phyloP scores from a whole-genome alignment of 2,797 vertebrate genomes.

The Megaceryle alcyon region DNA sequence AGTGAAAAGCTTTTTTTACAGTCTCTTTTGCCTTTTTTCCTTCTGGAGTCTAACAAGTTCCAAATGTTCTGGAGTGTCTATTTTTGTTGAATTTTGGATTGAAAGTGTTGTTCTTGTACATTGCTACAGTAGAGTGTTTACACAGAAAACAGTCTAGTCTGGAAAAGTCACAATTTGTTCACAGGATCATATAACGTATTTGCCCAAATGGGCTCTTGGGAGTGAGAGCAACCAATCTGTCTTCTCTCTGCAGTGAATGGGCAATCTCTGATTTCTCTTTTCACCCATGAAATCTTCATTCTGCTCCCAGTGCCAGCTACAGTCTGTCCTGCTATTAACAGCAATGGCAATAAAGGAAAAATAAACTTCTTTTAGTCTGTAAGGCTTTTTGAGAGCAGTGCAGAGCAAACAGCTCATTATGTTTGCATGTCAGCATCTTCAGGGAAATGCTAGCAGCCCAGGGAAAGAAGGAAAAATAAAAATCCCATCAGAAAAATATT shows the following conservation, averaged over 20 bases:
- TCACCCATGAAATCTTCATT: constrained; percentile 36
- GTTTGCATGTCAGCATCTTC: neutral
- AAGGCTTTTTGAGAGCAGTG: neutral
- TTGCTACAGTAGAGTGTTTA: constrained; percentile 63
- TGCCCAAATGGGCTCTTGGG: constrained; percentile 27
- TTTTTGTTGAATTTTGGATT: constrained; percentile 53
- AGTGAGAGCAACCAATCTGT: neutral
- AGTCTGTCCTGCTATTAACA: neutral
- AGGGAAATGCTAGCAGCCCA: constrained; percentile 16
- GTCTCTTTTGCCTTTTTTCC: neutral
- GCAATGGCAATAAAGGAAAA: constrained; percentile 29
- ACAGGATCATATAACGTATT: constrained; percentile 39
- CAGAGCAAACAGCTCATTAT: constrained; percentile 40
- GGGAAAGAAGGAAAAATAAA: constrained; percentile 40
- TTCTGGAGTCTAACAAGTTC: constrained; percentile 51
- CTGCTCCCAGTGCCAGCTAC: neutral
- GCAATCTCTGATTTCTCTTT: constrained; percentile 33
- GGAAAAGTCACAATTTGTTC: constrained; percentile 71
- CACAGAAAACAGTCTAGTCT: constrained; percentile 58
- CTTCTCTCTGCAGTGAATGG: neutral
- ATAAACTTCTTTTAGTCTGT: constrained; percentile 25
- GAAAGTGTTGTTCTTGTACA: constrained; percentile 50
- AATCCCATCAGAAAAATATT: constrained; percentile 52
- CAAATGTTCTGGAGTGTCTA: constrained; percentile 55
- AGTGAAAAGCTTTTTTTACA: neutral